phyloP scores from a whole-genome alignment of 2,888 invertebrate species.

The Drosophila longiperda region DNA sequence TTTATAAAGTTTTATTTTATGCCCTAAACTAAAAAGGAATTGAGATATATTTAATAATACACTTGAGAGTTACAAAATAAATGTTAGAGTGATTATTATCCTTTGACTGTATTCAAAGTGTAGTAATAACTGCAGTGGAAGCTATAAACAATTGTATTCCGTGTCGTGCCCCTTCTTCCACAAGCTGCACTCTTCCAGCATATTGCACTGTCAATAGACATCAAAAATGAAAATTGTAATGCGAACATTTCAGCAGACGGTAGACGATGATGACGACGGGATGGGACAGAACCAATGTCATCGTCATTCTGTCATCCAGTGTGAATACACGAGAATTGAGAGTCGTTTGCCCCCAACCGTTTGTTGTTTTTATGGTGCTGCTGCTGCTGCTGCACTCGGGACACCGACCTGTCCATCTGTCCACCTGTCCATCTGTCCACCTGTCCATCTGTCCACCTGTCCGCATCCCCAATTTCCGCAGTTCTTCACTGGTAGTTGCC shows the following conservation, averaged over 20 bases:
- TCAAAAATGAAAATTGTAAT: conserved; percentile 80
- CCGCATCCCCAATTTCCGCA: neutral
- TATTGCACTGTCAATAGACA: conserved; percentile 70
- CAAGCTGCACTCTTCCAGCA: conserved; percentile 8
- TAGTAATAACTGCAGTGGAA: conserved; percentile 23
- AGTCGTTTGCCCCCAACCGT: conserved; percentile 55
- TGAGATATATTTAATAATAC: too few species aligned
- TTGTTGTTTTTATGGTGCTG: conserved; percentile 70
- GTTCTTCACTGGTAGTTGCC: conserved; percentile 50
- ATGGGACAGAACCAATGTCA: conserved; percentile 43
- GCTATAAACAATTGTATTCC: conserved; percentile 29
- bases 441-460: too few species aligned
- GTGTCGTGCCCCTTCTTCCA: conserved; percentile 1
- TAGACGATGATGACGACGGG: conserved; percentile 12
- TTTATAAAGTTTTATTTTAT: neutral
- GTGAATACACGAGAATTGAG: conserved; percentile 40
- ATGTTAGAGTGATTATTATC: conserved; percentile 3
- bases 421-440: too few species aligned
- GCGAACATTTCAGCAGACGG: conserved; percentile 64
- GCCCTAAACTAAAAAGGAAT: neutral
- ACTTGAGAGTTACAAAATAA: conserved; percentile 7
- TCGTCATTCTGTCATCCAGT: conserved; percentile 56
- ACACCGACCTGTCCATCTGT: neutral
- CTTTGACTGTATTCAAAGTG: conserved; percentile 1
- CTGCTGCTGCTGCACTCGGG: conserved; percentile 29